A percentile compares a stretch with the other conserved stretches of the same genome.
Conservation (phyloP, 2,888 invertebrate genomes). For the Stenurella melanura region DNA sequence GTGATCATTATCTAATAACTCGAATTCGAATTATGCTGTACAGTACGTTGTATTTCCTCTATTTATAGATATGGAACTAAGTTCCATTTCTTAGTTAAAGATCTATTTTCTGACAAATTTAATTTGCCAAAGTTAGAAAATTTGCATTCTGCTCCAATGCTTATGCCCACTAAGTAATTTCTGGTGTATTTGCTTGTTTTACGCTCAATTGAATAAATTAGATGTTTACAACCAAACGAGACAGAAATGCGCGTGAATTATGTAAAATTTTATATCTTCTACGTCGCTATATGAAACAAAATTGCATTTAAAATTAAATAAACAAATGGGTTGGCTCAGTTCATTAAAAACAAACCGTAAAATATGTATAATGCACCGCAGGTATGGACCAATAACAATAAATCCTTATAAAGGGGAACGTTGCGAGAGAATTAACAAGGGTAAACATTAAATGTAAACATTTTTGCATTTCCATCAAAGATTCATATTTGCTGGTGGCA, state of each 20-base stretch:
- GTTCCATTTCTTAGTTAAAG: background rate
- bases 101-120: background rate
- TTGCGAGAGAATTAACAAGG: background rate
- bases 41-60: background rate
- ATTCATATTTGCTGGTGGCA: too few species aligned
- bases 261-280: constrained; percentile 16
- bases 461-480: background rate
- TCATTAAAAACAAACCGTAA: constrained; percentile 1
- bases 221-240: constrained; percentile 27
- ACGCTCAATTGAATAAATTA: constrained; percentile 30
- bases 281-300: constrained; percentile 10
- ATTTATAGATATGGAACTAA: background rate
- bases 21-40: background rate
- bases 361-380: constrained; percentile 1
- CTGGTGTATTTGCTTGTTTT: constrained; percentile 30
- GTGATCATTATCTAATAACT: background rate
- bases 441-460: background rate
- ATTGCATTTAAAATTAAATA: constrained; percentile 11
- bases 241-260: constrained; percentile 16
- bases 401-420: background rate
- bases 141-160: constrained; percentile 11
- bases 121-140: constrained; percentile 9
- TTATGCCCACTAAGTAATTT: constrained; percentile 18
- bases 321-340: background rate
- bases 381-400: constrained; percentile 1